phyloP scores from a whole-genome alignment of 2,797 vertebrate species.

The Pseudopleuronectes americanus region DNA sequence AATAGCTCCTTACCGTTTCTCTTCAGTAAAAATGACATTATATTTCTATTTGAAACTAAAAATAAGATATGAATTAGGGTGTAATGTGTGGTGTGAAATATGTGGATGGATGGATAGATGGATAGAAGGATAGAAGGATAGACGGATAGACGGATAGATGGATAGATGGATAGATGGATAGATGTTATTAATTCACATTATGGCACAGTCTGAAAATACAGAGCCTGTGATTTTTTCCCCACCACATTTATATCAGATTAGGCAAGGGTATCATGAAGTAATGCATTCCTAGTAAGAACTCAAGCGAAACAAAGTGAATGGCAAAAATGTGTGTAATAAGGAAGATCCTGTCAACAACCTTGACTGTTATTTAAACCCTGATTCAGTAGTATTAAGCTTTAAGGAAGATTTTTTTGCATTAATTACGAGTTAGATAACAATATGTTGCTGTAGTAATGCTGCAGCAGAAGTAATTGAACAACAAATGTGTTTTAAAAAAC shows the following conservation, averaged over 20 bases:
- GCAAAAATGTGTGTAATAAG: not conserved
- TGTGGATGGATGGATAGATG: not conserved
- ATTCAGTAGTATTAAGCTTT: too few species aligned
- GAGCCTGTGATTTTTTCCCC: not conserved
- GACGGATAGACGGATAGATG: constrained; percentile 3
- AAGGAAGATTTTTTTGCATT: too few species aligned
- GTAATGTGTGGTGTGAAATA: not conserved
- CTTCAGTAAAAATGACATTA: too few species aligned
- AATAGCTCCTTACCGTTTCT: not conserved
- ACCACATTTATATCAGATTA: too few species aligned
- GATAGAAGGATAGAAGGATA: not conserved
- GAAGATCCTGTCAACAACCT: not conserved
- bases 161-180: not conserved
- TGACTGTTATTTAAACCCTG: too few species aligned
- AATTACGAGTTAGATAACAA: too few species aligned
- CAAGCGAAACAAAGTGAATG: not conserved
- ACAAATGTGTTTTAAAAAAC: too few species aligned
- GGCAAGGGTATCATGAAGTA: constrained; percentile 12
- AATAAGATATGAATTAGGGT: not conserved
- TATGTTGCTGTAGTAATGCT: too few species aligned
- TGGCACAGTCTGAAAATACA: constrained; percentile 6
- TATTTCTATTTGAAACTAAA: not conserved
- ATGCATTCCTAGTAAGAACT: constrained; percentile 16
- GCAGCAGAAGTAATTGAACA: too few species aligned
- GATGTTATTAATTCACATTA: constrained; percentile 10